Conservation (phyloP, 2,888 invertebrate species). For the Macrosiphum euphorbiae region DNA sequence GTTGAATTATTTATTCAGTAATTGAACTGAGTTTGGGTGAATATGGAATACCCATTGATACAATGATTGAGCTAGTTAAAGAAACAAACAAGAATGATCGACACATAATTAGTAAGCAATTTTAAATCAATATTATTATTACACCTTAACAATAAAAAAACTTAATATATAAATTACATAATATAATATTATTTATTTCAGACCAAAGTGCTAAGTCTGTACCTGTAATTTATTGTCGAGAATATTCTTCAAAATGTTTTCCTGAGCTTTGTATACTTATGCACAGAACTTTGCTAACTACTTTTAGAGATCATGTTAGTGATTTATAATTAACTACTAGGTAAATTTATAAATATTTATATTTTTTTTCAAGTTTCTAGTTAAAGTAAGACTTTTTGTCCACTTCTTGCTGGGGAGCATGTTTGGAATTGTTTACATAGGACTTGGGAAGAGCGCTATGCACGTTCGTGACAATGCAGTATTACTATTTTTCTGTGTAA, state of each 20-base stretch:
- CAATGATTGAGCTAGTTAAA: conserved; percentile 75
- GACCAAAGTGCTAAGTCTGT: not conserved
- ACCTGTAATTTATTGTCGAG: conserved; percentile 32
- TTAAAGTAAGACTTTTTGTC: conserved; percentile 55
- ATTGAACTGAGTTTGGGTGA: conserved; percentile 86
- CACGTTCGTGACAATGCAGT: conserved; percentile 60
- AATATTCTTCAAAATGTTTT: conserved; percentile 49
- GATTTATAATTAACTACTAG: not conserved
- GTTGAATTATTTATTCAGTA: conserved; percentile 72
- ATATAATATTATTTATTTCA: conserved; percentile 14
- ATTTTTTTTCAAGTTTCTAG: conserved; percentile 52
- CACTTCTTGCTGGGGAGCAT: conserved; percentile 54
- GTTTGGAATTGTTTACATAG: conserved; percentile 57
- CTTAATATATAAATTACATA: not conserved
- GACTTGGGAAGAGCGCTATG: conserved; percentile 44
- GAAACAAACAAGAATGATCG: conserved; percentile 76
- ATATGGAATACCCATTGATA: conserved; percentile 75
- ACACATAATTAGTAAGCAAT: conserved; percentile 70
- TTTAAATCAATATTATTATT: not conserved
- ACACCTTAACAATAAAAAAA: not conserved
- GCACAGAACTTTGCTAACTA: conserved; percentile 46
- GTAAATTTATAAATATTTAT: not conserved
- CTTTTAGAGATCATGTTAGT: conserved; percentile 59
- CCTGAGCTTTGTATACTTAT: conserved; percentile 51
- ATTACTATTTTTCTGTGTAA: conserved; percentile 60